Conservation (phyloP, 2,797 vertebrate species). For the Falco novaeseelandiae region DNA sequence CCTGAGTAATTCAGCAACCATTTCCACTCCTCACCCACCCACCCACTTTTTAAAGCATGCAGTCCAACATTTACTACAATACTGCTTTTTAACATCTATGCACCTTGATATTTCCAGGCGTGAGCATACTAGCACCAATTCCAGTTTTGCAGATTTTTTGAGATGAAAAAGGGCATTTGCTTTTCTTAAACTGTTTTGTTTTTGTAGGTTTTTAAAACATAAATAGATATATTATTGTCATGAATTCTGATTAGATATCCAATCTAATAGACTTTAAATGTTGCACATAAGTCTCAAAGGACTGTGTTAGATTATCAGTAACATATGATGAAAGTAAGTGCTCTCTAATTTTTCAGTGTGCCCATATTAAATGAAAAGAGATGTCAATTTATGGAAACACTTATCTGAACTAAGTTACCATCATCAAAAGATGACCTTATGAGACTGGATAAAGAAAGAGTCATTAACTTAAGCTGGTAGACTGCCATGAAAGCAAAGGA, state of each 20-base stretch:
- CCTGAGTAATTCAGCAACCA: not conserved
- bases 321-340: not conserved
- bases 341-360: not conserved
- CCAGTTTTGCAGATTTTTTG: not conserved
- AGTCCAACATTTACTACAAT: not conserved
- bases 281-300: not conserved
- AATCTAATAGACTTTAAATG: not conserved
- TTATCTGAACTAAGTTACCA: not conserved
- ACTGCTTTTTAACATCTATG: not conserved
- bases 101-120: not conserved
- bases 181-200: not conserved
- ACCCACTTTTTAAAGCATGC: accelerated
- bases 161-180: not conserved
- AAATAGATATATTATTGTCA: not conserved
- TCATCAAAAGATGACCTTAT: not conserved
- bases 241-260: not conserved
- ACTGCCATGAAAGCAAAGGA: not conserved
- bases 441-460: not conserved
- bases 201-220: not conserved
- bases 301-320: not conserved
- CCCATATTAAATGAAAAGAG: not conserved
- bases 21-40: not conserved
- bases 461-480: not conserved
- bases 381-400: not conserved
- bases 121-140: not conserved